Base-by-base conservation (phyloP, 2,888 invertebrate species). In the Agriopis leucophaearia region DNA sequence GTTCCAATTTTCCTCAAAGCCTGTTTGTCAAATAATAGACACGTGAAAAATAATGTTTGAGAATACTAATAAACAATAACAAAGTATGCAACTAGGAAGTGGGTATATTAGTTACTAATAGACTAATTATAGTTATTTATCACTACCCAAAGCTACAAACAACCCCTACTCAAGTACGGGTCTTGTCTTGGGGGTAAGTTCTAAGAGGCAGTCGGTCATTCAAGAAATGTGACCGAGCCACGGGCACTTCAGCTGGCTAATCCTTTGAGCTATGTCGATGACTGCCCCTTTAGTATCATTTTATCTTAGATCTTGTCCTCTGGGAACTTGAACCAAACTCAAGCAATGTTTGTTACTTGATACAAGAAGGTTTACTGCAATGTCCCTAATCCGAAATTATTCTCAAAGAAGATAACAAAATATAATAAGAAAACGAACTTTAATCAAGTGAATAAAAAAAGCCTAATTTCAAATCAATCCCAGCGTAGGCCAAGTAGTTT, bases 221-320 rank as follows among this genome's bases (percentile, higher is more conserved):
- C 59, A 47, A 59, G 65, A 66, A 66, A 64, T 67, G 59, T 66
- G 68, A 51, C 56, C 65, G 27, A 55, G 55, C 65, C 55, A 50
- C 40, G 50, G 50, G 60, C 59, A 64, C 69, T 66, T 66, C 61
- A 64, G 52, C 44, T 66, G 56, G 38, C 66, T 66, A 64, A 71
- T 69, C 60, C 64, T 66, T 54, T 58, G 66, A 66, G 64, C 66
- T 66, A 56, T 50, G 68, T 56, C 68, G 18, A 60, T 59, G 52
- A 65, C 66, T 47, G 40, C 54, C 35, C 56, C 59, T 61, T 55
- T 54, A 18, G 38, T 55, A 55, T 54, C 55, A 38, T 40, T 54
- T 64, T 64, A 62, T 64, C 61, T 16, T 27, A 45, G 52, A 62
- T 65, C 51, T 54, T 36, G 44, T 47, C 45, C 52, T 56, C 36